Evolutionary conservation across 2,113 vertebrate genomes (phyloP), one percentile per base, ranked within the genome.

Genomic region (Galeopterus variegatus): DNA sequence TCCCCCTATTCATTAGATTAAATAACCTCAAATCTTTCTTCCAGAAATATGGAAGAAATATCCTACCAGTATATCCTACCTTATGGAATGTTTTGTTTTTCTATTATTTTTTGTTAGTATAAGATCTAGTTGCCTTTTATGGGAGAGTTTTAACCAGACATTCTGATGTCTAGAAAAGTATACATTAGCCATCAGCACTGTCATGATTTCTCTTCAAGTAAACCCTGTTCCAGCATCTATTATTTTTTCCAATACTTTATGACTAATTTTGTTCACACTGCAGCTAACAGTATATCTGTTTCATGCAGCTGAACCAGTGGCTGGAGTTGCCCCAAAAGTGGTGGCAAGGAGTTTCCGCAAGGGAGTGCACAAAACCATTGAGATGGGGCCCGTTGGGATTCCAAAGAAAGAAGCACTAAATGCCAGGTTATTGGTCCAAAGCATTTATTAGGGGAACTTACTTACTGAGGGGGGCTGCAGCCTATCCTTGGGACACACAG

Each of bases 91-190:
- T 23, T 79, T 69, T 60, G 15, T 52, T 50, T 79, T 73, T 54
- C 23, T 76, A 19, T 82, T 31, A 65, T 41, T 72, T 96, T 88
- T 92, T 85, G 36, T 69, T 85, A 85, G 9, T 54, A 6, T 81
- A 45, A 76, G 24, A n/a, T 65, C 73, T 64, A n/a, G 48, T 73
- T 88, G 72, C 28, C 52, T 82, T 18, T 70, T 77, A 52, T 11
- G 26, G 45, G 12, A 79, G 60, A 80, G 24, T 72, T 80, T 82
- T 90, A 87, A 65, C 12, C 31, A 70, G 52, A 62, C 12, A 69
- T 58, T 76, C 62, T 65, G 26, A 45, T 93, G 14, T 80, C 24
- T 92, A 69, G 64, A 86, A 90, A 95, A 93, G 23, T 93, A n/a
- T 31, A 79, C 5, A 15, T 91, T 76, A 85, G 70, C 93, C 13